Evolutionary conservation across 2,888 invertebrate genomes (phyloP).

Genomic region (Chorisops tibialis): DNA sequence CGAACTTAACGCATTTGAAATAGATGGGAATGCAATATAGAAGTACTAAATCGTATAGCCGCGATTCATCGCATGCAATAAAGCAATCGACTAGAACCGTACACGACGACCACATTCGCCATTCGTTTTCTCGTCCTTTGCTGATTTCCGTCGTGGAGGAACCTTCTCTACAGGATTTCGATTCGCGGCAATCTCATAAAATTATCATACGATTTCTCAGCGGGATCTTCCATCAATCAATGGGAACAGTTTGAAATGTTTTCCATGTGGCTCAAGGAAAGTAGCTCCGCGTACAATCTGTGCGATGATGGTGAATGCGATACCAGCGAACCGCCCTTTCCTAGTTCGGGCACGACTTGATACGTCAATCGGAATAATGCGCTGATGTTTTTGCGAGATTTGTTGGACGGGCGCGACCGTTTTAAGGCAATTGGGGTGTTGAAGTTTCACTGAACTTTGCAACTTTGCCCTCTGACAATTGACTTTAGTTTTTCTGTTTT

Average conservation of each 20-base stretch:
- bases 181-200: slow-evolving; percentile 32
- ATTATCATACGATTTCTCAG: slow-evolving; percentile 33
- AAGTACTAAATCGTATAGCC: too few relatives aligned
- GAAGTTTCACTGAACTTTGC: slow-evolving; percentile 4
- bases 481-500: too few relatives aligned
- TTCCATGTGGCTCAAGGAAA: slow-evolving; percentile 25
- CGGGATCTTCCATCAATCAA: slow-evolving; percentile 34
- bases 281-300: not conserved
- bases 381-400: not conserved
- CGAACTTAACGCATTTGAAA: too few relatives aligned
- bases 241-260: slow-evolving; percentile 30
- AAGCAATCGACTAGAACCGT: too few relatives aligned
- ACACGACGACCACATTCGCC: too few relatives aligned
- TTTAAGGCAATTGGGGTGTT: slow-evolving; percentile 15
- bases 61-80: too few relatives aligned
- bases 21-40: too few relatives aligned
- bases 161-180: slow-evolving; percentile 10
- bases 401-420: slow-evolving; percentile 16
- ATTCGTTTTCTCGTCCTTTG: too few relatives aligned
- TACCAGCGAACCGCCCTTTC: slow-evolving; percentile 28
- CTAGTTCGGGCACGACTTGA: slow-evolving; percentile 26
- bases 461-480: slow-evolving; percentile 23
- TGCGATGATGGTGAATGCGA: not conserved
- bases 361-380: slow-evolving; percentile 1
- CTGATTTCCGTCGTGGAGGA: too few relatives aligned